These are phyloP conservation scores for Orthosia incerta DNA, from an alignment of 2,888 invertebrate genomes.

Conservation along the genomic window DNA sequence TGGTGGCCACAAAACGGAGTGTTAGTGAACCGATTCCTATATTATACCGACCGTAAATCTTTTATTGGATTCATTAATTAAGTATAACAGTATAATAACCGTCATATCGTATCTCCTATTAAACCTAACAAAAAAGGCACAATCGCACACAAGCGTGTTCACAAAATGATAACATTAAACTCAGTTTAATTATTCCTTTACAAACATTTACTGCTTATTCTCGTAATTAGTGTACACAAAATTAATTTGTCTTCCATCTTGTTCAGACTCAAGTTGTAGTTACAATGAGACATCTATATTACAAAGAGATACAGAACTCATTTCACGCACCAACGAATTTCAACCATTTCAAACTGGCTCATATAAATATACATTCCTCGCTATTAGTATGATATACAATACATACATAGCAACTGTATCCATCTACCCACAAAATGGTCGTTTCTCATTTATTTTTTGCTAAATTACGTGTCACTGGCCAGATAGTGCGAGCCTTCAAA, in stretches of 20 bases:
- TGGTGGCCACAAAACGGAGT: too few species aligned
- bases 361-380: constrained; percentile 2
- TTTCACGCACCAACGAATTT: constrained; percentile 45
- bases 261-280: constrained; percentile 22
- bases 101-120: neutral
- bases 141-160: constrained; percentile 12
- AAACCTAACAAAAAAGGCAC: constrained; percentile 10
- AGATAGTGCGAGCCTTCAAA: constrained; percentile 8
- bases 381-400: neutral
- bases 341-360: constrained; percentile 11
- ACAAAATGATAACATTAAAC: constrained; percentile 27
- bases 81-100: neutral
- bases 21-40: too few species aligned
- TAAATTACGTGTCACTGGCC: constrained; percentile 38
- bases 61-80: neutral
- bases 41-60: neutral
- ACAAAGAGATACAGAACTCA: constrained; percentile 29
- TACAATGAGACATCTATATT: constrained; percentile 32
- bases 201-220: constrained; percentile 41
- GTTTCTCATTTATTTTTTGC: constrained; percentile 51
- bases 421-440: neutral
- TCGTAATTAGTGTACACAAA: constrained; percentile 35
- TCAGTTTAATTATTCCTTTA: constrained; percentile 28
- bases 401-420: constrained; percentile 6
- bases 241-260: constrained; percentile 41